Conservation (phyloP, 2,797 vertebrate species). For the Brotula barbata region DNA sequence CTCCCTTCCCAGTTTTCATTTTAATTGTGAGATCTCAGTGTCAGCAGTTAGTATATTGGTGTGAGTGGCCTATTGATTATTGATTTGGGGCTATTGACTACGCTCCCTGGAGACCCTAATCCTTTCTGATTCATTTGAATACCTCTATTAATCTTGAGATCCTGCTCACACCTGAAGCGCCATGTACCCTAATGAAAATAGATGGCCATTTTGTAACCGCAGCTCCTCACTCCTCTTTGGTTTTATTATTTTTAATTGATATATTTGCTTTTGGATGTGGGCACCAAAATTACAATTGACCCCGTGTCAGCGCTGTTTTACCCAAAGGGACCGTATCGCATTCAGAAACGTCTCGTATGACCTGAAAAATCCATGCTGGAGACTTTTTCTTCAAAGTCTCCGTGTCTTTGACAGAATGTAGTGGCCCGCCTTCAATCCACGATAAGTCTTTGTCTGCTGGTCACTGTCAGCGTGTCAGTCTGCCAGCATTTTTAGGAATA, state of each 20-base stretch:
- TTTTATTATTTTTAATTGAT: conserved; percentile 86
- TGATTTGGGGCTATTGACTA: conserved; percentile 84
- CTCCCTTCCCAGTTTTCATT: conserved; percentile 79
- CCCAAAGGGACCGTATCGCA: conserved; percentile 57
- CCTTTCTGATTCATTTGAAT: conserved; percentile 88
- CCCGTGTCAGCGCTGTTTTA: conserved; percentile 74
- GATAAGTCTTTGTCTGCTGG: conserved; percentile 37
- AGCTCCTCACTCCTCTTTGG: conserved; percentile 69
- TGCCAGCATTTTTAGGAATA: conserved; percentile 51
- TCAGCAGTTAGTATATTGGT: conserved; percentile 89
- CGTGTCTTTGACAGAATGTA: conserved; percentile 62
- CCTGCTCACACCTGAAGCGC: conserved; percentile 77
- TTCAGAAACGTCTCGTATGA: conserved; percentile 70
- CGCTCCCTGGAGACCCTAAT: conserved; percentile 81
- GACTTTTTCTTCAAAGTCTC: conserved; percentile 59
- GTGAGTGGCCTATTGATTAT: conserved; percentile 90
- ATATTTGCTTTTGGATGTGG: conserved; percentile 80
- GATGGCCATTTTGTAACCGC: conserved; percentile 75
- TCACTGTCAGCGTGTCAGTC: conserved; percentile 46
- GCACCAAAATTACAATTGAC: conserved; percentile 79
- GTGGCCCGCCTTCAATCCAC: conserved; percentile 43
- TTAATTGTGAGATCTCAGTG: conserved; percentile 85
- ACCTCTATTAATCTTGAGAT: conserved; percentile 86
- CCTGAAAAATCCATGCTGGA: conserved; percentile 66
- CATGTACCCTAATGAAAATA: conserved; percentile 82